These are phyloP conservation scores for Pachypsylla venusta DNA, from an alignment of 1,140 invertebrate genomes.

Conservation along the genomic window DNA sequence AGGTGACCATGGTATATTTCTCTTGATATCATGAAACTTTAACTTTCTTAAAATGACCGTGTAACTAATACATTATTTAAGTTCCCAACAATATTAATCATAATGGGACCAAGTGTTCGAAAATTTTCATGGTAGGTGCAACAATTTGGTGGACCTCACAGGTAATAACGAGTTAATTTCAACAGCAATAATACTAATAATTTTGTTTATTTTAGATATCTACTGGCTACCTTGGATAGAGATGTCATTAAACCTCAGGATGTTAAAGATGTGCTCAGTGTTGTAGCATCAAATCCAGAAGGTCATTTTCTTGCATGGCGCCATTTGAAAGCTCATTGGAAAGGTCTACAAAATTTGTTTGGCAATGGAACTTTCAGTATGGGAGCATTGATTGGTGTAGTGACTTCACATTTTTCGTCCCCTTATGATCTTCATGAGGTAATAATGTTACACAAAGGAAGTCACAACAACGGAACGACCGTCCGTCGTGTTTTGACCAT, in stretches of 20 bases:
- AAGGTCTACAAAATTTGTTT: constrained; percentile 43
- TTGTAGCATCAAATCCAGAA: constrained; percentile 52
- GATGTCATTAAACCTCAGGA: constrained; percentile 52
- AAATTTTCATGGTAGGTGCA: too few relatives aligned
- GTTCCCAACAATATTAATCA: too few relatives aligned
- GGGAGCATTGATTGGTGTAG: constrained; percentile 48
- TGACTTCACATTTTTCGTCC: constrained; percentile 51
- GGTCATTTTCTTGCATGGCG: constrained; percentile 58
- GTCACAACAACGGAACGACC: too few relatives aligned
- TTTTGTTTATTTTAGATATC: constrained; percentile 37
- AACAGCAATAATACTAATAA: background rate
- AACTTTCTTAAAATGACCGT: too few relatives aligned
- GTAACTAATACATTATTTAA: too few relatives aligned
- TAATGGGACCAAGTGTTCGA: too few relatives aligned
- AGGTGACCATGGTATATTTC: too few relatives aligned
- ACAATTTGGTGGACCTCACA: too few relatives aligned
- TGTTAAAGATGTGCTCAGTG: constrained; percentile 46
- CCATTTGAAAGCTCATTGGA: constrained; percentile 58
- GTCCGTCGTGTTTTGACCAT: too few relatives aligned
- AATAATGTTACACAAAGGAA: too few relatives aligned
- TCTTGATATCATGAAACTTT: too few relatives aligned
- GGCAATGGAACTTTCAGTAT: constrained; percentile 51
- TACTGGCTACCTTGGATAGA: constrained; percentile 44
- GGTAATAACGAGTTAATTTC: too few relatives aligned
- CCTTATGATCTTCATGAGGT: constrained; percentile 58